Conservation (phyloP, 1,140 invertebrate genomes). For the Caenorhabditis latens region DNA sequence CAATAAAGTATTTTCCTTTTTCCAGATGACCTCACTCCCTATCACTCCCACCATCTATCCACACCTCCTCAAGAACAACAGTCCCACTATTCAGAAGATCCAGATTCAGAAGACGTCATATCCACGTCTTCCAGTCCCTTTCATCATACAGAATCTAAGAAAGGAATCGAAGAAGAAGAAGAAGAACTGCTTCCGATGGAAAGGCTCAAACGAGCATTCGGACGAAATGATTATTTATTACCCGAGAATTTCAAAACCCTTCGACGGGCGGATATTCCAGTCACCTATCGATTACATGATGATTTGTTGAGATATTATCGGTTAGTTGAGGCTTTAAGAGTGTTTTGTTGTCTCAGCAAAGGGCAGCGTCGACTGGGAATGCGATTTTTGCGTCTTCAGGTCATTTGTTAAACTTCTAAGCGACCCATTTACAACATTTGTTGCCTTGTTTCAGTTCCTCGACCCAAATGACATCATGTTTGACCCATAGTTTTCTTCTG, state of each 20-base stretch:
- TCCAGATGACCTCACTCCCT: neutral
- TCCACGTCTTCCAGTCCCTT: neutral
- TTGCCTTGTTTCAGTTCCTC: no score
- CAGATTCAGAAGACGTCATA: neutral
- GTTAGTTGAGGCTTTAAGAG: slow-evolving; percentile 24
- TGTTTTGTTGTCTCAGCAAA: neutral
- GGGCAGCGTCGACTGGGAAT: neutral
- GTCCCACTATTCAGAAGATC: neutral
- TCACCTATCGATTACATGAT: slow-evolving; percentile 77
- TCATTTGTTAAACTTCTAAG: neutral
- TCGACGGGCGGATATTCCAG: slow-evolving; percentile 74
- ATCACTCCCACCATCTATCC: neutral
- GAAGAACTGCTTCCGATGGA: slow-evolving; percentile 23
- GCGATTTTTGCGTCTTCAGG: neutral
- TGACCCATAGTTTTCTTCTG: slow-evolving; percentile 6
- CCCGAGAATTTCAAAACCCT: slow-evolving; percentile 70
- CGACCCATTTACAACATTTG: neutral
- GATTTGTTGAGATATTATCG: slow-evolving; percentile 69
- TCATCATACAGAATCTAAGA: neutral
- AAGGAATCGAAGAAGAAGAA: neutral
- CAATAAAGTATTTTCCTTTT: neutral
- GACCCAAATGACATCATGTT: slow-evolving; percentile 30
- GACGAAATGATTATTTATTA: slow-evolving; percentile 66
- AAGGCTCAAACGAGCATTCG: slow-evolving; percentile 61
- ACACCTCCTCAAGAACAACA: neutral